Evolutionary conservation across 2,113 vertebrate genomes (phyloP).

Genomic region (Mus pahari): DNA sequence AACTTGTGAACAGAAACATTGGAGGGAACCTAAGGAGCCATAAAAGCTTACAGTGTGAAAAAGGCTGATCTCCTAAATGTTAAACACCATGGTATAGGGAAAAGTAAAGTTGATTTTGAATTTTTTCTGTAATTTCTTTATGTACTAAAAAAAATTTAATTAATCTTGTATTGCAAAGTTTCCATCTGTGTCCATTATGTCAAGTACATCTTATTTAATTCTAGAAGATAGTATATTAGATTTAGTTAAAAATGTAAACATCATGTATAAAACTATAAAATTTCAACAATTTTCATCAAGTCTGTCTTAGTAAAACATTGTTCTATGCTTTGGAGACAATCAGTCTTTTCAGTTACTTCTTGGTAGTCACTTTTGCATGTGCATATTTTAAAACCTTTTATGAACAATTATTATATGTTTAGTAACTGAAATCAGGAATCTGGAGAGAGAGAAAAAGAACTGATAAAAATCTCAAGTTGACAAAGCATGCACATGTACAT

Average conservation of each 20-base stretch:
- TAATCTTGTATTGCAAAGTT: neutral
- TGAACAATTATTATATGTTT: neutral
- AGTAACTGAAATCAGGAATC: neutral
- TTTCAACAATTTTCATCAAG: neutral
- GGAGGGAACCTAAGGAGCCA: neutral
- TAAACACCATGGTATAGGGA: neutral
- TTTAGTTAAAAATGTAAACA: neutral
- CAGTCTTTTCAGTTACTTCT: neutral
- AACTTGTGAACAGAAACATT: neutral
- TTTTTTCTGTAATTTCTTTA: constrained; percentile 11
- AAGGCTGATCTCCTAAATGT: neutral
- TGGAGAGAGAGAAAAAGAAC: neutral
- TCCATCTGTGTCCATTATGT: neutral
- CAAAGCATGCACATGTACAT: too few species aligned
- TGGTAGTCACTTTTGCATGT: neutral
- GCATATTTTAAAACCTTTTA: neutral
- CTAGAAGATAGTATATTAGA: neutral
- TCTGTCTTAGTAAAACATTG: neutral
- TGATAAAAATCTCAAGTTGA: neutral
- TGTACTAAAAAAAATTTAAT: neutral
- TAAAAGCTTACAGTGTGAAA: neutral
- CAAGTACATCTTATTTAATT: neutral
- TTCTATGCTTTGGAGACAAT: neutral
- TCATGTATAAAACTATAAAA: neutral
- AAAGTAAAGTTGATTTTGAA: neutral